Evolutionary conservation across 2,888 invertebrate genomes (phyloP).

Genomic region (Sphecodes monilicornis): DNA sequence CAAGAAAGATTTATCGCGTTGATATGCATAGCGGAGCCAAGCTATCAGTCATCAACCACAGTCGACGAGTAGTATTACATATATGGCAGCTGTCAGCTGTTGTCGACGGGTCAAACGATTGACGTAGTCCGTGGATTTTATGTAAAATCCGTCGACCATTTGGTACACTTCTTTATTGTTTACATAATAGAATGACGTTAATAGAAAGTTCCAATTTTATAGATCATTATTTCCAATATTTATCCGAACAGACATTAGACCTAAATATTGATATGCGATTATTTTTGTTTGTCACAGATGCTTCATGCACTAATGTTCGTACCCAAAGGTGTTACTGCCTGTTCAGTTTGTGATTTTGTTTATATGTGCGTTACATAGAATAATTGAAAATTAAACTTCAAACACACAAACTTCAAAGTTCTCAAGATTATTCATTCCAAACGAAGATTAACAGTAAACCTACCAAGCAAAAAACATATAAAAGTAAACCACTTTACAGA

Average conservation of each 20-base stretch:
- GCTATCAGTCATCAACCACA: slow-evolving; percentile 42
- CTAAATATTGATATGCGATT: neutral
- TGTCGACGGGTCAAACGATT: slow-evolving; percentile 6
- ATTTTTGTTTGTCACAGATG: neutral
- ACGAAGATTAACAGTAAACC: neutral
- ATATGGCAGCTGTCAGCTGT: slow-evolving; percentile 41
- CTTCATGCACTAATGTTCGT: neutral
- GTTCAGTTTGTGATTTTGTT: too few relatives aligned
- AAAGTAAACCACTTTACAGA: too few relatives aligned
- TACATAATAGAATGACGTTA: neutral
- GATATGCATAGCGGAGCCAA: slow-evolving; percentile 47
- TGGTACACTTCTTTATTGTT: neutral
- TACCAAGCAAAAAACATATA: too few relatives aligned
- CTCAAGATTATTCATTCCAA: neutral
- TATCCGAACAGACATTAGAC: neutral
- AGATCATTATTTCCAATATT: neutral
- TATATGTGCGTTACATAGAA: neutral
- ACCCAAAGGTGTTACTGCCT: neutral
- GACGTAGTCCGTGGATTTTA: slow-evolving; percentile 2
- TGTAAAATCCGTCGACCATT: neutral
- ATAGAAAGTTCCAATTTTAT: neutral
- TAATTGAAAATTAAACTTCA: neutral
- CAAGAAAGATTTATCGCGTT: slow-evolving; percentile 42
- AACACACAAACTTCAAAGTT: neutral
- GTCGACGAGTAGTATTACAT: slow-evolving; percentile 33